Evolutionary conservation across 2,113 vertebrate species (phyloP).

Genomic region (Neofelis nebulosa): DNA sequence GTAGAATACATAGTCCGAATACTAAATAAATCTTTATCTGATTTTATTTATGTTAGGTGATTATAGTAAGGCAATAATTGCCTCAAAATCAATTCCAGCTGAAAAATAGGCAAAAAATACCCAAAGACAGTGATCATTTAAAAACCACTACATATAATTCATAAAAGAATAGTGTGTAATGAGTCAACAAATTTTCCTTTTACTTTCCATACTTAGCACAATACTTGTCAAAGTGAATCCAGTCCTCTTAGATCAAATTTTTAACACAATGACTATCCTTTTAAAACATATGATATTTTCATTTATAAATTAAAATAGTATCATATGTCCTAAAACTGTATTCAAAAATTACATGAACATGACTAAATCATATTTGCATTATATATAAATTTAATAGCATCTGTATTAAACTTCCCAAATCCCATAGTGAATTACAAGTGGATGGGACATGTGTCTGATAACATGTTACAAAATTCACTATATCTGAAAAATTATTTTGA

Average conservation of each 20-base stretch:
- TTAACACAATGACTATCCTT: neutral
- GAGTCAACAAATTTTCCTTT: neutral
- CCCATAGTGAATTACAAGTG: neutral
- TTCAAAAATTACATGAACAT: neutral
- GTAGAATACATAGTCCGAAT: too few species aligned
- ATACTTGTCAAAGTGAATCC: neutral
- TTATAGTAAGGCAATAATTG: neutral
- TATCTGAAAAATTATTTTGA: constrained; percentile 37
- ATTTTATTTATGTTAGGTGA: neutral
- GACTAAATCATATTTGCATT: constrained; percentile 28
- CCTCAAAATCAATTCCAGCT: neutral
- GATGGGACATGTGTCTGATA: neutral
- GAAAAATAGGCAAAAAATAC: neutral
- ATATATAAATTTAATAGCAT: neutral
- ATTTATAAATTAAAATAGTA: constrained; percentile 18
- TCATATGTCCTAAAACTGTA: neutral
- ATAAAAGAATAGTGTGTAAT: neutral
- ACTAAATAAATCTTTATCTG: neutral
- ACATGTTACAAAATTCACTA: neutral
- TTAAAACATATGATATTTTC: neutral
- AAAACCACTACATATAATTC: neutral
- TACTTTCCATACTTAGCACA: neutral
- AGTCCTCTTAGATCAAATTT: neutral
- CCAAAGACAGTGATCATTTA: neutral
- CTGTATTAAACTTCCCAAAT: constrained; percentile 3